Base-by-base conservation (phyloP, 2,113 vertebrate genomes). In the Brevimyrus niger region DNA sequence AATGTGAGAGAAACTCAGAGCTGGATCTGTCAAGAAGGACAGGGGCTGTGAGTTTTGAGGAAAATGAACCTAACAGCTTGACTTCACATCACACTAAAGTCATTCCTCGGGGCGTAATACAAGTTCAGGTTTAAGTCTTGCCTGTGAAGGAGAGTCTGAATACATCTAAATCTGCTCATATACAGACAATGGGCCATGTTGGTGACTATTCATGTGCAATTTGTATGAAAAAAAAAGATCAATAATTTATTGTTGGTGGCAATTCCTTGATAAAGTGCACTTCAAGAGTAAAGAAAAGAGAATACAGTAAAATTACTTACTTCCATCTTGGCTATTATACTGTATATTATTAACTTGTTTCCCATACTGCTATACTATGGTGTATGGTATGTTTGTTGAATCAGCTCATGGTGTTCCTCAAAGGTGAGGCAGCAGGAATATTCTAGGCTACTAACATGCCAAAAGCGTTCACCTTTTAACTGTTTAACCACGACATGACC, bases 1-100 rank as follows among this genome's bases (percentile, higher is more conserved):
- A 31, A 69, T 69, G 61, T 69, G 61, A 69, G n/a, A 65, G 13
- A 85, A 13, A 55, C 86, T 48, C 86, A 80, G 48, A 80, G 86
- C 46, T 76, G 85, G 73, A 73, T 69, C 76, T 90, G 80, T 44
- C 90, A 90, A 27, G 76, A 42, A 82, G 51, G 50, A 55, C 3
- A 88, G 44, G 46, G 42, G 4, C 10, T 88, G 55, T 44, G 55
- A 46, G 44, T 65, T 42, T 83, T 38, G 15, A 19, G 42, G 9
- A 47, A 47, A 47, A 42, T 46, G 23, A 47, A 84, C 38, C 38
- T 21, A 84, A 44, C 82, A 23, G 80, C 80, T 69, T 69, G n/a
- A 65, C n/a, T 65, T 31, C 61, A 69, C n/a, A 31, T 69, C 61
- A 31, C 61, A 31, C n/a, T 69, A 69, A 69, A 69, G 61, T 69